Percentiles rank a stretch among this genome's conserved stretches.
These are phyloP conservation scores for Salvelinus namaycush DNA, from an alignment of 2,113 vertebrate genomes.

Conservation along the genomic window DNA sequence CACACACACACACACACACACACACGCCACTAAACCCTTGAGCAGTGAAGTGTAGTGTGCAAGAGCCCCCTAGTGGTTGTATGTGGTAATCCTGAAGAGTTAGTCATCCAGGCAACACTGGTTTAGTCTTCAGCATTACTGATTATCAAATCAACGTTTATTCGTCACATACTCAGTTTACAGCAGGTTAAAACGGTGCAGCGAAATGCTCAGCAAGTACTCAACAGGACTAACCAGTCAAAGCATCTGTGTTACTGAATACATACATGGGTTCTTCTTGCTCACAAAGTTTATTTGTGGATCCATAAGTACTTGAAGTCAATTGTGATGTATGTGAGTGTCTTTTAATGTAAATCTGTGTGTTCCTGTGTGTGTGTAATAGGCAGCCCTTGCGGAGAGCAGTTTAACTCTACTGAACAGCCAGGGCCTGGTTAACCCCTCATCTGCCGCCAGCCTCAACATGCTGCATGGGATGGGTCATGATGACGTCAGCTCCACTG, in stretches of 20 bases:
- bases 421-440: constrained; percentile 84
- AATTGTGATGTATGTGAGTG: no score
- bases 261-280: no score
- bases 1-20: not conserved
- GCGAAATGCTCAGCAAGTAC: no score
- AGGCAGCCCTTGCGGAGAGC: constrained; percentile 89
- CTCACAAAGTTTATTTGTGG: no score
- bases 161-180: no score
- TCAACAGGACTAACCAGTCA: no score
- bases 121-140: no score
- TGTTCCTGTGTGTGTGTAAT: constrained; percentile 34
- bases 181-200: no score
- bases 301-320: no score
- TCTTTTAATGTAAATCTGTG: constrained; percentile 1
- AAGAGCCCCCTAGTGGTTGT: constrained; percentile 73
- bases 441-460: constrained; percentile 85
- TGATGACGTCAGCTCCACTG: constrained; percentile 93
- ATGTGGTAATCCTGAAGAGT: not conserved
- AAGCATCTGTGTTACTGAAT: no score
- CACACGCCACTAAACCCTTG: constrained; percentile 4
- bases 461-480: constrained; percentile 91
- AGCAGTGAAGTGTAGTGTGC: constrained; percentile 52
- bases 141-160: no score
- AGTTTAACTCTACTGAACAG: constrained; percentile 93
- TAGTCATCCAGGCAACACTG: no score